A percentile compares a stretch with the other conserved stretches of the same genome.
phyloP scores from a whole-genome alignment of 2,113 vertebrate genomes.

The Arizona elegans region DNA sequence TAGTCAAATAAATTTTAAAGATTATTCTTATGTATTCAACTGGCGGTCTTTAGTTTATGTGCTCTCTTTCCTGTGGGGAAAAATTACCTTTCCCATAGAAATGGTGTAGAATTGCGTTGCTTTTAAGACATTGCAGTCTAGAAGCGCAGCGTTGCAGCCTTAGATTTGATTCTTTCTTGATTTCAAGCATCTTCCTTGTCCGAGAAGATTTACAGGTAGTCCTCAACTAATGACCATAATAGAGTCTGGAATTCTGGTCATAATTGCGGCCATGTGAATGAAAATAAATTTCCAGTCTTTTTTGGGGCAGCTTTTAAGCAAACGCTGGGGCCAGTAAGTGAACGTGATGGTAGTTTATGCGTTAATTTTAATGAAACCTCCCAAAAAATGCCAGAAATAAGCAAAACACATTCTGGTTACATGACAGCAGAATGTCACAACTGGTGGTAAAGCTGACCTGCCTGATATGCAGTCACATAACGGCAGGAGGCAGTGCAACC shows the following conservation, averaged over 20 bases:
- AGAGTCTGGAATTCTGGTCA: neutral
- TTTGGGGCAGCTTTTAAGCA: neutral
- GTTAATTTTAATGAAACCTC: neutral
- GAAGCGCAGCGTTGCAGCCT: neutral
- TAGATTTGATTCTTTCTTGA: neutral
- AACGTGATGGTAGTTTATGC: neutral
- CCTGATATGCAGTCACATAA: neutral
- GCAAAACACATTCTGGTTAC: neutral
- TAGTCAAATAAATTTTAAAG: constrained; percentile 94
- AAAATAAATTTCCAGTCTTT: neutral
- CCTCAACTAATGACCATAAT: neutral
- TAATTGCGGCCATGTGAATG: neutral
- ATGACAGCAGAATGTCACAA: neutral
- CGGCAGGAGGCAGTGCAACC: neutral
- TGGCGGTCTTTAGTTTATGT: constrained; percentile 16
- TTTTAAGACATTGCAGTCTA: neutral
- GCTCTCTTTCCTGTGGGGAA: neutral
- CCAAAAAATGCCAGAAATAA: neutral
- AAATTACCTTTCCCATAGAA: neutral
- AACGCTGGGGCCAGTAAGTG: neutral
- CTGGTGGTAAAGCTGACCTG: neutral
- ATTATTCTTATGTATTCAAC: constrained; percentile 79
- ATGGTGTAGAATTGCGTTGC: neutral
- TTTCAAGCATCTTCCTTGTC: neutral
- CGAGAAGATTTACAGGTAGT: neutral